Conservation (phyloP, 2,113 vertebrate species). For the Tympanuchus pallidicinctus region DNA sequence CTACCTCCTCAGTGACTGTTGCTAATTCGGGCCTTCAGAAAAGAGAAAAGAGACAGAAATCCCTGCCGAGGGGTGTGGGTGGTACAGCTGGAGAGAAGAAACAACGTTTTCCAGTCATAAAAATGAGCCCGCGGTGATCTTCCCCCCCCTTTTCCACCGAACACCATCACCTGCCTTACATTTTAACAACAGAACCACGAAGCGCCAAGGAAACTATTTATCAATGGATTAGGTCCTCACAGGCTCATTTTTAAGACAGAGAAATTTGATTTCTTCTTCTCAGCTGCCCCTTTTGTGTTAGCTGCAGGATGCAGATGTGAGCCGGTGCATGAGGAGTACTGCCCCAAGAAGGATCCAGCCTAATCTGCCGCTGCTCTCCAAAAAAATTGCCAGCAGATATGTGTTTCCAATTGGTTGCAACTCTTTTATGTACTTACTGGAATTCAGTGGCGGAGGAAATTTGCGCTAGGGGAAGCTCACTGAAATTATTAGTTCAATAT, state of each 20-base stretch:
- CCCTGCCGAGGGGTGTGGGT: fast-evolving
- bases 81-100: not conserved
- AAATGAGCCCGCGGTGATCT: not conserved
- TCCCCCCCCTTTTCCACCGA: not conserved
- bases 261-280: not conserved
- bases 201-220: not conserved
- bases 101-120: not conserved
- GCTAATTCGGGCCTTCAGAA: not conserved
- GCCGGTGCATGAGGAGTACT: not conserved
- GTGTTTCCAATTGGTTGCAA: not conserved
- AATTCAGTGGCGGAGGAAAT: not conserved
- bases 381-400: not conserved
- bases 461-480: not conserved
- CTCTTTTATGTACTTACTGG: not conserved
- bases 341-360: not conserved
- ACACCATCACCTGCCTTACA: not conserved
- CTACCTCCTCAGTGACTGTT: fast-evolving
- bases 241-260: not conserved
- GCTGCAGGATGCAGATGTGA: not conserved
- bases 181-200: not conserved
- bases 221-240: not conserved
- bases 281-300: no score
- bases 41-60: not conserved
- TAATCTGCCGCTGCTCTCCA: not conserved
- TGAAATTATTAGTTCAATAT: not conserved